Percentiles rank a stretch among this genome's conserved stretches.
Evolutionary conservation across 2,113 vertebrate species (phyloP).

Genomic region (Salvelinus fontinalis): DNA sequence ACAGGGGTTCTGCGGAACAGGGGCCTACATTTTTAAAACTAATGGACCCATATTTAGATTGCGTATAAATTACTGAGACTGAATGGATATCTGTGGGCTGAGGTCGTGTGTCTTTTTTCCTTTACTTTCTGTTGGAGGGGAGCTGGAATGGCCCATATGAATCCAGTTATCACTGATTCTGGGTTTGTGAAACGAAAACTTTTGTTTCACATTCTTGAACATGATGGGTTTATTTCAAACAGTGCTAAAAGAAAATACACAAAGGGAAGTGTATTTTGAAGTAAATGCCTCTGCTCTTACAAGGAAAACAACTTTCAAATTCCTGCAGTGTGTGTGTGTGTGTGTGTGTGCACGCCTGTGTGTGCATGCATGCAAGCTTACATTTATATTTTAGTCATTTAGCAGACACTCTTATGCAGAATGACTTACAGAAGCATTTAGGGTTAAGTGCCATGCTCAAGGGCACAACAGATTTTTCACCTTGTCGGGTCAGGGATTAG

Average conservation of each 20-base stretch:
- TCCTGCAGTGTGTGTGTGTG: constrained; percentile 1
- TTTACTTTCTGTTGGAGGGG: constrained; percentile 24
- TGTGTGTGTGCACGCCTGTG: not conserved
- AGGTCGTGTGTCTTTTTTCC: constrained; percentile 27
- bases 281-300: constrained; percentile 34
- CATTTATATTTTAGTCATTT: too few relatives aligned
- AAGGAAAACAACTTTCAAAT: constrained; percentile 30
- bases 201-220: constrained; percentile 67
- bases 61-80: constrained; percentile 35
- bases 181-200: constrained; percentile 57
- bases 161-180: constrained; percentile 66
- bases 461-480: too few relatives aligned
- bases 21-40: constrained; percentile 36
- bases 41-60: constrained; percentile 40
- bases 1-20: constrained; percentile 13
- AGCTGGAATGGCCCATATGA: constrained; percentile 55
- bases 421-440: too few relatives aligned
- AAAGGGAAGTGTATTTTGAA: constrained; percentile 42
- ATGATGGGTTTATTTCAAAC: constrained; percentile 61
- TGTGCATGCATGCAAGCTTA: not conserved
- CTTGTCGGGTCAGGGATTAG: too few relatives aligned
- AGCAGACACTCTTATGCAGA: too few relatives aligned
- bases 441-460: too few relatives aligned
- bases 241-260: constrained; percentile 65
- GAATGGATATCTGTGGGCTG: constrained; percentile 41